Base-by-base conservation (phyloP, 2,888 invertebrate genomes). In the Dioctria linearis region DNA sequence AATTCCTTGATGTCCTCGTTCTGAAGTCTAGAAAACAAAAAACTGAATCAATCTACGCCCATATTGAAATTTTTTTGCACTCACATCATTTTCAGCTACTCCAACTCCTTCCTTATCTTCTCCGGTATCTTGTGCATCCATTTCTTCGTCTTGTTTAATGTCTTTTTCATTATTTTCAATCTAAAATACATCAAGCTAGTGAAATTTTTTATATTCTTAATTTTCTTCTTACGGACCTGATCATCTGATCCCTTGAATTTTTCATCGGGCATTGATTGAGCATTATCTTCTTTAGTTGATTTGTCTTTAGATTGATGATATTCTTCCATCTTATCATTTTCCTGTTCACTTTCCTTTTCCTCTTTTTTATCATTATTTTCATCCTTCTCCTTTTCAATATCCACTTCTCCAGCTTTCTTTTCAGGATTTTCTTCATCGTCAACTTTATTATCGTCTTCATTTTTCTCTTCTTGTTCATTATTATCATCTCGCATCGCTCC, bases 21-120 rank as follows among this genome's bases (percentile, higher is more conserved):
- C 92, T 37, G 87, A 86, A 3, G 84, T 85, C 82, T 82, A 13
- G 40, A 49, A 13, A 46, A 51, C 9, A 9, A 9, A 75, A 65
- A 49, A 39, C 49, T 69, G 8, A 40, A 79, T 6, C 4, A 42
- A 57, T 43, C 37, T 39, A 8, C 6, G 25, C 2, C 13, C 40
- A 67, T 13, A 46, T 63, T 49, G 9, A 65, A 43, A 76, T 54
- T 8, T 73, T 40, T 3, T 46, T 42, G 25, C 5, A 80, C 92
- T 92, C 84, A 93, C 91, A 84, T 94, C 94, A 82, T 94, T 91
- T 84, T 96, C 94, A 0, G 95, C 93, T 71, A 95, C 93, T 0
- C 95, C 96, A 2, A 92, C 92, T 3, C 93, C 93, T 84, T 92
- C 92, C 83, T 93, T 91, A 61, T 90, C 90, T 81, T 91, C 91